Percentiles rank a stretch among this genome's conserved stretches.
These are phyloP conservation scores for Leptarthrus brevirostris DNA, from an alignment of 2,888 invertebrate genomes.

Conservation along the genomic window DNA sequence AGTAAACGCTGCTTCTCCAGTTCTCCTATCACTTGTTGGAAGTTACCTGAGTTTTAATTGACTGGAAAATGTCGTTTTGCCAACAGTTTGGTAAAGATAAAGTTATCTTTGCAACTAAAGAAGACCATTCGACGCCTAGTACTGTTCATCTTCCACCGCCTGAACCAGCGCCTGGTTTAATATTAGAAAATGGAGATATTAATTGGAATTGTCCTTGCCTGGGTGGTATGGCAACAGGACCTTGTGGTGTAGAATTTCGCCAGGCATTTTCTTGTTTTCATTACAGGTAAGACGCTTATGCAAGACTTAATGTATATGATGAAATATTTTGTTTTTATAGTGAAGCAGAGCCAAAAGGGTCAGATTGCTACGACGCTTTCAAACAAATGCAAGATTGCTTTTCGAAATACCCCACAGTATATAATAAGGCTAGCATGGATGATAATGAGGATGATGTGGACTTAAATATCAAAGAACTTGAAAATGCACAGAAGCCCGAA, in stretches of 20 bases:
- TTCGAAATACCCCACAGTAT: slow-evolving; percentile 85
- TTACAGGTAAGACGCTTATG: slow-evolving; percentile 70
- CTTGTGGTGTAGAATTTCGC: slow-evolving; percentile 92
- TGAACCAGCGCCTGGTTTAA: slow-evolving; percentile 82
- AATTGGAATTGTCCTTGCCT: slow-evolving; percentile 98
- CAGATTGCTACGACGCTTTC: slow-evolving; percentile 92
- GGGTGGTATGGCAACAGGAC: slow-evolving; percentile 97
- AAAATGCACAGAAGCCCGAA: slow-evolving; percentile 55
- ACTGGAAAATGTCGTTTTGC: slow-evolving; percentile 67
- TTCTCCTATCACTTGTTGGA: slow-evolving; percentile 64
- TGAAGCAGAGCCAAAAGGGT: slow-evolving; percentile 89
- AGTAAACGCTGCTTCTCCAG: slow-evolving; percentile 69
- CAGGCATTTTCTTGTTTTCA: slow-evolving; percentile 97
- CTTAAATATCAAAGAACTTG: slow-evolving; percentile 55
- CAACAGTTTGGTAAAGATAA: slow-evolving; percentile 78
- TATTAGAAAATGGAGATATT: slow-evolving; percentile 86
- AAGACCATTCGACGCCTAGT: slow-evolving; percentile 81
- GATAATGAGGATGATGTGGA: slow-evolving; percentile 69
- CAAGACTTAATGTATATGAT: background rate
- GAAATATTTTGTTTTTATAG: slow-evolving; percentile 67
- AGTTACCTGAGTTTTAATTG: slow-evolving; percentile 51
- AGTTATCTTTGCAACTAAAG: slow-evolving; percentile 84
- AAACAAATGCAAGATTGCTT: slow-evolving; percentile 92
- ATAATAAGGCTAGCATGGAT: slow-evolving; percentile 78
- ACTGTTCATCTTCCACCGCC: slow-evolving; percentile 76